phyloP scores from a whole-genome alignment of 2,888 invertebrate species.

The Ommatoiulus sabulosus region DNA sequence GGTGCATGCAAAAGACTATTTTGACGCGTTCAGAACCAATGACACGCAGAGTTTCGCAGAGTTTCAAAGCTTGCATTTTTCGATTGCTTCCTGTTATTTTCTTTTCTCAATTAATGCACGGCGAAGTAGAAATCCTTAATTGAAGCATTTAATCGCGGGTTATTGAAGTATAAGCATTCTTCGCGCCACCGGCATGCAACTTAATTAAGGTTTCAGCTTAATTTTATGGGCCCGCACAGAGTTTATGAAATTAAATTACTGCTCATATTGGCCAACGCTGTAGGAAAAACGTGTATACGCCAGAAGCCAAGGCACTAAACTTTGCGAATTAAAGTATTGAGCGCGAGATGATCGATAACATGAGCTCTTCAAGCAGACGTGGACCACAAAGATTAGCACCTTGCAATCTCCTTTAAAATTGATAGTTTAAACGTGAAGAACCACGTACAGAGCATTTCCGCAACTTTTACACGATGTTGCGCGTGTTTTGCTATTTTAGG shows the following conservation, averaged over 20 bases:
- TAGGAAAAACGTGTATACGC: background rate
- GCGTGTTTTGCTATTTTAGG: no score
- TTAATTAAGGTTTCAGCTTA: background rate
- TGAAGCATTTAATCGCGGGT: background rate
- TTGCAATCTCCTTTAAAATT: background rate
- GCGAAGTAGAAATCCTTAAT: background rate
- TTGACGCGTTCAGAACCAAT: no score
- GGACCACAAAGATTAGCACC: no score
- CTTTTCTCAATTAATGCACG: background rate
- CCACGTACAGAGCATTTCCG: no score
- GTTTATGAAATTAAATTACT: background rate
- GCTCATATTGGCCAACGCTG: background rate
- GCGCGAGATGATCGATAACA: background rate
- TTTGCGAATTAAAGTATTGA: background rate
- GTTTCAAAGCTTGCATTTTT: background rate
- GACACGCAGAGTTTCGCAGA: no score
- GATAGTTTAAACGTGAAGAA: background rate
- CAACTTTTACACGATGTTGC: no score
- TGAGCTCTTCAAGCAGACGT: background rate
- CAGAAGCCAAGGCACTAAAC: background rate
- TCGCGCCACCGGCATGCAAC: background rate
- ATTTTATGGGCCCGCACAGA: background rate
- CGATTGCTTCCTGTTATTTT: background rate
- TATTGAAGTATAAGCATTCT: slow-evolving; percentile 29
- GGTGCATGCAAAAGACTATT: no score